Evolutionary conservation across 1,140 invertebrate genomes (phyloP).

Genomic region (Bombus cullumanus): DNA sequence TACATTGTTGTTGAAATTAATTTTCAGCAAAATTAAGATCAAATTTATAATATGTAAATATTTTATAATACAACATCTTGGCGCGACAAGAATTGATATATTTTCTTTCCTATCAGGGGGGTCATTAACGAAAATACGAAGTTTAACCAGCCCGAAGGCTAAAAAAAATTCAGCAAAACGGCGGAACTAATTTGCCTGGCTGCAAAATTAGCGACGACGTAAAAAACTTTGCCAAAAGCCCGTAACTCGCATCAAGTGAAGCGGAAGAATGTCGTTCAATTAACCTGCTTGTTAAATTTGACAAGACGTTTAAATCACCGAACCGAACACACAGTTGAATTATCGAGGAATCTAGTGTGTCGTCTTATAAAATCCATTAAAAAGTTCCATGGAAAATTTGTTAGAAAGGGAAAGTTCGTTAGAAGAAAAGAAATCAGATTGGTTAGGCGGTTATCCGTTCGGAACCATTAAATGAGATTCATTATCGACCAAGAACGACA

Average conservation of each 20-base stretch:
- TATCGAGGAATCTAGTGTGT: constrained; percentile 25
- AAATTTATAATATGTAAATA: no score
- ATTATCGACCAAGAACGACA: neutral
- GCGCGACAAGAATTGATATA: no score
- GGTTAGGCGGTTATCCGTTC: neutral
- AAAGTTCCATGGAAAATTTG: neutral
- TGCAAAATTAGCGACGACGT: no score
- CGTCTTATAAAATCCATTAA: constrained; percentile 24
- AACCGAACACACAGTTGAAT: constrained; percentile 44
- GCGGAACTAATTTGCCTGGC: no score
- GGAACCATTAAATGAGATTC: neutral
- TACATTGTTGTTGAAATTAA: no score
- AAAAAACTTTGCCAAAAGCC: constrained; percentile 20
- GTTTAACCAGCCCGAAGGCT: no score
- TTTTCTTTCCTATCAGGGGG: no score
- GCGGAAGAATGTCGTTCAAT: constrained; percentile 28
- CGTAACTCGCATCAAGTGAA: constrained; percentile 39
- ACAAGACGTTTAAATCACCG: constrained; percentile 53
- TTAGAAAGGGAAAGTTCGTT: neutral
- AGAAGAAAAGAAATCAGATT: neutral
- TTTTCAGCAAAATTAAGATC: no score
- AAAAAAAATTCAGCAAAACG: no score
- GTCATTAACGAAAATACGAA: no score
- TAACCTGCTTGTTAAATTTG: constrained; percentile 56
- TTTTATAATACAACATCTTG: no score